Base-by-base conservation (phyloP, 2,797 vertebrate species). In the Pygocentrus nattereri region DNA sequence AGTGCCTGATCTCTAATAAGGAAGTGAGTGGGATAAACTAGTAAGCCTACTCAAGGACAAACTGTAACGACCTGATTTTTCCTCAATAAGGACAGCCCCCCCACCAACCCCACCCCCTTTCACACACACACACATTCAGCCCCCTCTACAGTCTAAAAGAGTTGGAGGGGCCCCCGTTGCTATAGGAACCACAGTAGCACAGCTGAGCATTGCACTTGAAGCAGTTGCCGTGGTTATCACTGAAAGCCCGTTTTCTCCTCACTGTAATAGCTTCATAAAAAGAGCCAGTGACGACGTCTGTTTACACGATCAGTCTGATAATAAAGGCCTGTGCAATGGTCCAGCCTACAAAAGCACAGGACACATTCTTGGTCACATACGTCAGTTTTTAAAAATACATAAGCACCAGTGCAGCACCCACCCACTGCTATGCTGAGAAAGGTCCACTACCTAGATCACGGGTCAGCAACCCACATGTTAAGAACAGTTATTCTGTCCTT, bases 141-240 rank as follows among this genome's bases (percentile, higher is more conserved):
- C 70, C 81, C 67, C 85, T 84, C 47, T 58, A 84, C 41, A 76
- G 76, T 81, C 62, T 79, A 81, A 85, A 84, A 79, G 81, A 76
- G 83, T 83, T 72, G 31, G 68, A 89, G 89, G 88, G 88, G 86
- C 87, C 87, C 83, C 85, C 79, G 85, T 92, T 85, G 82, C 85
- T 89, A 90, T 87, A 80, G 91, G 86, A 90, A 91, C 90, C 25
- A 10, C 70, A 64, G 80, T 84, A 84, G 84, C 83, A 88, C 82
- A 79, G 85, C 82, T 74, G 83, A 86, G 85, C 83, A 76, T 64
- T 83, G 87, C 84, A 87, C 78, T 86, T 84, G 85, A 59, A 70
- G 86, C 71, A 74, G 89, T 91, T 91, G 85, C 88, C 80, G 88
- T 92, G 90, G 91, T 84, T 84, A 88, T 80, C 69, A 62, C 23